Evolutionary conservation across 2,888 invertebrate genomes (phyloP).

Genomic region (Ferdinandea cuprea): DNA sequence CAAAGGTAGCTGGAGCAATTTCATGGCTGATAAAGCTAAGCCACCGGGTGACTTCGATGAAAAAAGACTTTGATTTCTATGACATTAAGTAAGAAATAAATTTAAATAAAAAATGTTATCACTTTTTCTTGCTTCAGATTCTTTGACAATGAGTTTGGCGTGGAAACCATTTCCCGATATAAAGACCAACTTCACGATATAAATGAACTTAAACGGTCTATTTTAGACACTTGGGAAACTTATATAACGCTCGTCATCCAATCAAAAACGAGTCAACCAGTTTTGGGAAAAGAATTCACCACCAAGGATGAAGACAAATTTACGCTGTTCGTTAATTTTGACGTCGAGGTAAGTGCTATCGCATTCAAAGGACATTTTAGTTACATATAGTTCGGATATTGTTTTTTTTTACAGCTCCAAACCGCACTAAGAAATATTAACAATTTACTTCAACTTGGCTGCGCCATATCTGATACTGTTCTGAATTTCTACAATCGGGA

Average conservation of each 20-base stretch:
- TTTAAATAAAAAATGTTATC: too few relatives aligned
- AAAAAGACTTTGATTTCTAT: conserved; percentile 86
- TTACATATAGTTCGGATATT: too few relatives aligned
- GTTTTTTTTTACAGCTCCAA: conserved; percentile 85
- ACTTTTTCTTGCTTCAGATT: conserved; percentile 77
- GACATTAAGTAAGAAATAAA: conserved; percentile 85
- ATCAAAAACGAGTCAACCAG: conserved; percentile 86
- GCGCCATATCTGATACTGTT: conserved; percentile 86
- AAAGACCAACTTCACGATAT: conserved; percentile 88
- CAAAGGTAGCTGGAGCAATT: conserved; percentile 89
- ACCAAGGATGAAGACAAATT: not conserved
- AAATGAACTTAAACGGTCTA: conserved; percentile 85
- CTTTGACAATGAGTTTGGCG: conserved; percentile 84
- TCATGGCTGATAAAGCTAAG: conserved; percentile 89
- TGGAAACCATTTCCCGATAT: conserved; percentile 81
- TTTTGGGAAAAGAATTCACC: conserved; percentile 83
- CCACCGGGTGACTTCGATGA: conserved; percentile 85
- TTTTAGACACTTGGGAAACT: conserved; percentile 88
- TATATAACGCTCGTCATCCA: conserved; percentile 87
- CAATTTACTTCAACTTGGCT: conserved; percentile 88
- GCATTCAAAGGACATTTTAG: not conserved
- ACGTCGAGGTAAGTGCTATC: conserved; percentile 77
- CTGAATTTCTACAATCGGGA: conserved; percentile 87
- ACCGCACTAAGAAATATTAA: conserved; percentile 92
- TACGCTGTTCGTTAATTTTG: conserved; percentile 87